These are phyloP conservation scores for Habrosyne pyritoides DNA, from an alignment of 2,888 invertebrate genomes.

Conservation along the genomic window DNA sequence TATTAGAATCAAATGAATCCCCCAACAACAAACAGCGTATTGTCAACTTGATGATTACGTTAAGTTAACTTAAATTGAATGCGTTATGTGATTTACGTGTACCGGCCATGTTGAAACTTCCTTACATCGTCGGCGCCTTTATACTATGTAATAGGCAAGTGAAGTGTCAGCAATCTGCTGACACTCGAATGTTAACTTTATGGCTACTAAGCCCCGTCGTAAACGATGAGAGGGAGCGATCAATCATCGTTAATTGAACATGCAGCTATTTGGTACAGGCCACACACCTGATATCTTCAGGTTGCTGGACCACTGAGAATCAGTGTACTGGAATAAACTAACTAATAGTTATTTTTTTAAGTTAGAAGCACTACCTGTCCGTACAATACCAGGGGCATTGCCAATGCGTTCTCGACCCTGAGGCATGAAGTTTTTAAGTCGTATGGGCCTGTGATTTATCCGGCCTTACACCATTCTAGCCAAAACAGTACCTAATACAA, in stretches of 20 bases:
- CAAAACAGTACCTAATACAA: no score
- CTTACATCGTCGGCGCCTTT: conserved; percentile 46
- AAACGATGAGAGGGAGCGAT: background rate
- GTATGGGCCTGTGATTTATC: no score
- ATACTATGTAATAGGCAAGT: conserved; percentile 44
- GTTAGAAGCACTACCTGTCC: no score
- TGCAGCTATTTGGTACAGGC: background rate
- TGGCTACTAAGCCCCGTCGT: conserved; percentile 19
- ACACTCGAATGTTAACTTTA: conserved; percentile 49
- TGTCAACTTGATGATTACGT: conserved; percentile 11
- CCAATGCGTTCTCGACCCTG: no score
- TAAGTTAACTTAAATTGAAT: conserved; percentile 6
- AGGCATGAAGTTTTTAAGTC: no score
- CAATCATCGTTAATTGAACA: background rate
- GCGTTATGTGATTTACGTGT: conserved; percentile 11
- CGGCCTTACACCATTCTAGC: no score
- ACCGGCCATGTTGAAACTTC: conserved; percentile 19
- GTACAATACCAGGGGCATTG: no score
- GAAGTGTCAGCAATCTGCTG: conserved; percentile 45
- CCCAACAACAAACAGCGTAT: conserved; percentile 2
- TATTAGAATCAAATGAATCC: background rate
- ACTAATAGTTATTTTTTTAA: no score
- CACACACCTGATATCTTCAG: background rate
- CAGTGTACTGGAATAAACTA: no score
- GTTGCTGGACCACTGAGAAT: background rate